Base-by-base conservation (phyloP, 2,113 vertebrate species). In the Halcyon malimbica region DNA sequence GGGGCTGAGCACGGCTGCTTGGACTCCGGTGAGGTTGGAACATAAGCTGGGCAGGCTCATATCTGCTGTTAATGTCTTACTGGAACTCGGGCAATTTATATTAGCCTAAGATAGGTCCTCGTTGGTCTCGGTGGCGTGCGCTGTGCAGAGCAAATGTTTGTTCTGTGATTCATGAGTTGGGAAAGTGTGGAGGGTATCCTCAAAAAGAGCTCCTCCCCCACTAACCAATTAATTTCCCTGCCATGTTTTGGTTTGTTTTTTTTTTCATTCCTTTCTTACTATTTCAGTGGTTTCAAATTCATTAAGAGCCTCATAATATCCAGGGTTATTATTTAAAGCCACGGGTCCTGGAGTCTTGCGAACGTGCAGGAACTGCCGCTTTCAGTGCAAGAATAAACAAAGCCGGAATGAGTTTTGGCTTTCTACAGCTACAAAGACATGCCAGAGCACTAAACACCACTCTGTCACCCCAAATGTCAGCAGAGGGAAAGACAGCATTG, bases 51-150 rank as follows among this genome's bases (percentile, higher is more conserved):
- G 42, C 33, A 69, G 80, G 76, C 67, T 96, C 48, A 2, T 85
- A 79, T 92, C 93, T 95, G 77, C 83, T 93, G 48, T 73, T 82
- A 71, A 87, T 37, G 65, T 51, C 94, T 93, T 89, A 69, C 94
- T 83, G 81, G 83, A 94, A 87, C 67, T 50, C 2, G 2, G 65
- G 87, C 86, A 76, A 69, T 68, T 76, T 85, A 9, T 87, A 76
- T 93, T 44, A 92, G 53, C 83, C 80, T 75, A 39, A 84, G 96
- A 90, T 67, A 93, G 42, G 86, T 60, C 42, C 53, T 68, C 5
- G 11, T 35, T 70, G 77, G 48, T 93, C 69, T 74, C 0, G 0
- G 46, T 84, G 75, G 77, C 11, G 7, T 54, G 53, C 28, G 37
- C 60, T 67, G 57, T 69, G 42, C 21, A 92, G 65, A 78, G 69